phyloP scores from a whole-genome alignment of 2,797 vertebrate genomes.

The Corythornis leucogaster region DNA sequence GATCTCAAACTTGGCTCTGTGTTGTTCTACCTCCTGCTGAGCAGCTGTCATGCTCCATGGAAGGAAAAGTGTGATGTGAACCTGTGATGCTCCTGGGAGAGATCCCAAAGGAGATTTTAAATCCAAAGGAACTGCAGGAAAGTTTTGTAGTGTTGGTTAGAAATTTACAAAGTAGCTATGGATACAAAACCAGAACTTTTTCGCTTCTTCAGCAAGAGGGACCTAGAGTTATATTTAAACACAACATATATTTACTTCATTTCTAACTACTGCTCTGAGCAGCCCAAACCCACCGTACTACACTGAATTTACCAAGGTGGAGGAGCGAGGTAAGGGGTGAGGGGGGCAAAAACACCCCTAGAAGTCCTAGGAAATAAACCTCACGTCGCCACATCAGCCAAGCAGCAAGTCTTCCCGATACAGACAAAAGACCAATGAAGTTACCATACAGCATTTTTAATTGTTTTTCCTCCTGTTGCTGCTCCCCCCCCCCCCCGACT shows the following conservation, averaged over 20 bases:
- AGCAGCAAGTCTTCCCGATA: not conserved
- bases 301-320: not conserved
- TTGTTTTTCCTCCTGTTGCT: too few species aligned
- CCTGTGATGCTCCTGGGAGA: fast-evolving
- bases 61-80: fast-evolving
- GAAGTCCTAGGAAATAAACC: not conserved
- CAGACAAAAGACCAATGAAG: too few species aligned
- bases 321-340: too few species aligned
- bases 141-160: not conserved
- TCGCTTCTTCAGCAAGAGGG: not conserved
- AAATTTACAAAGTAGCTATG: not conserved
- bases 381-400: not conserved
- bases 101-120: not conserved
- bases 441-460: not conserved
- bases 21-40: not conserved
- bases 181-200: not conserved
- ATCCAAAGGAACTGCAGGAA: not conserved
- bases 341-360: not conserved
- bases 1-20: not conserved
- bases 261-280: not conserved
- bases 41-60: not conserved
- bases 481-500: not conserved
- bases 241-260: fast-evolving
- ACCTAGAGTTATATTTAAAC: not conserved
- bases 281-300: not conserved